Evolutionary conservation across 2,888 invertebrate species (phyloP).

Genomic region (Nowickia ferox): DNA sequence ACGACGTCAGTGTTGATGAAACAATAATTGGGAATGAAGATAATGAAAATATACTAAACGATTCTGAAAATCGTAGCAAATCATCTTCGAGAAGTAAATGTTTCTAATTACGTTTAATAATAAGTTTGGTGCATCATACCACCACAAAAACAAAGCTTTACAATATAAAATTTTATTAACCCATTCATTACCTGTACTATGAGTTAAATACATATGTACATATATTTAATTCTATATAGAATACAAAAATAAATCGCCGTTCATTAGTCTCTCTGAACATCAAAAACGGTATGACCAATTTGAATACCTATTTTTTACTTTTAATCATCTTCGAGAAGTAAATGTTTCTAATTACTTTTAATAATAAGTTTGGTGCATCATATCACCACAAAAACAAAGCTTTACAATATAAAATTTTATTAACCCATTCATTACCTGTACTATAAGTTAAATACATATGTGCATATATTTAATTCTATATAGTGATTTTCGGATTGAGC

Average conservation of each 20-base stretch:
- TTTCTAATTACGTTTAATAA: conserved; percentile 73
- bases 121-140: not conserved
- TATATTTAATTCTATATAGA: too few relatives aligned
- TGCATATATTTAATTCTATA: too few relatives aligned
- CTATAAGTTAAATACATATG: too few relatives aligned
- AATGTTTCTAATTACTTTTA: conserved; percentile 77
- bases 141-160: not conserved
- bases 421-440: too few relatives aligned
- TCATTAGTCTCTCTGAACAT: too few relatives aligned
- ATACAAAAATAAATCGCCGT: too few relatives aligned
- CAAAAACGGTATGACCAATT: too few relatives aligned
- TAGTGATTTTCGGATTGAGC: too few relatives aligned
- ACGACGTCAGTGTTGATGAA: conserved; percentile 80
- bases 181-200: too few relatives aligned
- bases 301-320: too few relatives aligned
- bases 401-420: not conserved
- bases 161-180: not conserved
- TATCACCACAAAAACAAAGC: not conserved
- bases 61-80: conserved; percentile 73
- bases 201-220: too few relatives aligned
- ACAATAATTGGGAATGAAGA: conserved; percentile 76
- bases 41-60: conserved; percentile 38
- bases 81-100: conserved; percentile 81
- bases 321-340: conserved; percentile 80
- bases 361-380: not conserved